These are phyloP conservation scores for Petaurus breviceps DNA, from an alignment of 2,113 vertebrate species.

Conservation along the genomic window DNA sequence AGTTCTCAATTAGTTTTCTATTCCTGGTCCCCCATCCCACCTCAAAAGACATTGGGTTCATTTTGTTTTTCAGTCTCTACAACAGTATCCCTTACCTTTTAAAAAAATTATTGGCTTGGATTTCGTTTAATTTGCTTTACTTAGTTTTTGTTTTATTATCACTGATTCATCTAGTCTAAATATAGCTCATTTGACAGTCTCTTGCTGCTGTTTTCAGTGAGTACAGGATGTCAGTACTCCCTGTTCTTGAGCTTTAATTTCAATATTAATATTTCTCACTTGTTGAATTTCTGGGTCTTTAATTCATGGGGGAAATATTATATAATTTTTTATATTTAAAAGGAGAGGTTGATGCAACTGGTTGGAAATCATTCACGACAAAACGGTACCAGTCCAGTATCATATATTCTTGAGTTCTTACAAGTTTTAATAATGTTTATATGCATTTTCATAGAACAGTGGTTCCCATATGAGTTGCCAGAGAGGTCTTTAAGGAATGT, in stretches of 20 bases:
- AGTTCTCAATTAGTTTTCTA: conserved; percentile 40
- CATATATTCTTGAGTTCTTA: conserved; percentile 29
- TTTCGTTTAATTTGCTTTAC: not conserved
- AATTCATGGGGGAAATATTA: not conserved
- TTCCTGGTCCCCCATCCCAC: conserved; percentile 30
- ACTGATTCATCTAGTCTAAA: conserved; percentile 40
- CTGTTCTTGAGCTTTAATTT: conserved; percentile 38
- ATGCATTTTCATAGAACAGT: not conserved
- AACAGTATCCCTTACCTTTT: conserved; percentile 28
- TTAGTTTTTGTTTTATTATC: conserved; percentile 48
- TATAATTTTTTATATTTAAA: conserved; percentile 50
- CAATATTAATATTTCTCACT: conserved; percentile 47
- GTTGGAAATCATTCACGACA: not conserved
- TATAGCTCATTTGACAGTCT: conserved; percentile 42
- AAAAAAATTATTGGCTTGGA: conserved; percentile 14
- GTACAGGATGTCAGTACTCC: conserved; percentile 49
- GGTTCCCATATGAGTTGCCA: not conserved
- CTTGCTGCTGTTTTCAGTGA: conserved; percentile 43
- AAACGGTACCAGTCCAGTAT: not conserved
- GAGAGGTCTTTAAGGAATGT: not conserved
- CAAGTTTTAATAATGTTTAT: not conserved
- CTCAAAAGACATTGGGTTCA: not conserved
- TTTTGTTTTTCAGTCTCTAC: conserved; percentile 31
- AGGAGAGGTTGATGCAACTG: conserved; percentile 21
- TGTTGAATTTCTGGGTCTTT: conserved; percentile 30